Conservation (phyloP, 2,888 invertebrate species). For the Cantharis rustica region DNA sequence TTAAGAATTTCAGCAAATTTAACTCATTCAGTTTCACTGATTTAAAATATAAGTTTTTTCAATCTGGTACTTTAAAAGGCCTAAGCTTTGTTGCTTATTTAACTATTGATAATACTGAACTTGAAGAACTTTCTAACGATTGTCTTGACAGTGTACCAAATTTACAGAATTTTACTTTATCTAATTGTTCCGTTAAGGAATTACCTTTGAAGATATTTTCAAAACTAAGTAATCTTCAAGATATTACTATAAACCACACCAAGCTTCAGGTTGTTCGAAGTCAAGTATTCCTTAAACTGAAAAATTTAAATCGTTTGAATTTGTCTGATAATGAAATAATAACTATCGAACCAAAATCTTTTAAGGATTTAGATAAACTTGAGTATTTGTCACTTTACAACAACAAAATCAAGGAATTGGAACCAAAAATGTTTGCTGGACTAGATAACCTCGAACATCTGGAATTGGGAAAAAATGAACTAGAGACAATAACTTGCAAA, state of each 20-base stretch:
- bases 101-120: conserved; percentile 4
- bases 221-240: neutral
- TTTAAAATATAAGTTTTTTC: neutral
- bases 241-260: conserved; percentile 2
- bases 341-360: conserved; percentile 7
- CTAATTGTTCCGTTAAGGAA: neutral
- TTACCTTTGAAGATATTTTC: neutral
- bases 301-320: conserved; percentile 1
- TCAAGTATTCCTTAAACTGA: neutral
- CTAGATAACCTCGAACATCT: conserved; percentile 5
- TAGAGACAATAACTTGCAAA: neutral
- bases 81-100: neutral
- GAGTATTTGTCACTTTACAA: conserved; percentile 7
- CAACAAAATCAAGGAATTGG: conserved; percentile 9
- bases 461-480: conserved; percentile 11
- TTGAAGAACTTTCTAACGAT: neutral
- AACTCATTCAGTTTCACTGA: neutral
- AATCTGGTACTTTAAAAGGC: neutral
- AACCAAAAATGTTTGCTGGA: neutral
- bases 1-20: neutral
- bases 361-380: conserved; percentile 5
- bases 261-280: neutral
- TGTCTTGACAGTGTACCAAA: neutral
- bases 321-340: conserved; percentile 12
- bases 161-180: neutral